Conservation (phyloP, 1,140 invertebrate genomes). For the Samia ricini region DNA sequence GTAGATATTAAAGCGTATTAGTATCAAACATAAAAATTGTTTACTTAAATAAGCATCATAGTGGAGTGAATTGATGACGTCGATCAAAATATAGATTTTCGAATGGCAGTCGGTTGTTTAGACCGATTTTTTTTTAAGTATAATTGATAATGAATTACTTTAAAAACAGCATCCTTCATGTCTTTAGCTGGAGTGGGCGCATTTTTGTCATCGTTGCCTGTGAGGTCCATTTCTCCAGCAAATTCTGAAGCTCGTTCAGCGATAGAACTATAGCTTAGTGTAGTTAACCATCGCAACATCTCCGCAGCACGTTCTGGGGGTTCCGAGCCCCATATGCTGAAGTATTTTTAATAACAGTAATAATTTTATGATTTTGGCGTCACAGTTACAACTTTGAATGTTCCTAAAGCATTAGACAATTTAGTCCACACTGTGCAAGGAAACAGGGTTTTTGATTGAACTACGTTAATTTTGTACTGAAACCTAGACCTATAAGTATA, state of each 20-base stretch:
- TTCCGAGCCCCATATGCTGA: constrained; percentile 46
- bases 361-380: too few species aligned
- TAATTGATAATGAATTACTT: constrained; percentile 53
- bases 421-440: too few species aligned
- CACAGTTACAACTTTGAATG: too few species aligned
- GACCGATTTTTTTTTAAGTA: neutral
- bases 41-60: neutral
- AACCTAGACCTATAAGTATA: too few species aligned
- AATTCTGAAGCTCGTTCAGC: constrained; percentile 44
- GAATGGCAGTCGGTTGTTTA: too few species aligned
- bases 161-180: constrained; percentile 64
- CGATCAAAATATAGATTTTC: too few species aligned
- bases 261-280: constrained; percentile 62
- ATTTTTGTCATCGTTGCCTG: constrained; percentile 27
- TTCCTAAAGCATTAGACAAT: too few species aligned
- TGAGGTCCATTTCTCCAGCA: constrained; percentile 36
- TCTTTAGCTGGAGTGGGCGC: constrained; percentile 32
- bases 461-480: too few species aligned
- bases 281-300: constrained; percentile 63
- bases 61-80: too few species aligned
- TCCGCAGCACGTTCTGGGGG: constrained; percentile 44
- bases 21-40: neutral
- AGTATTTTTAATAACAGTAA: constrained; percentile 12
- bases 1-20: too few species aligned
- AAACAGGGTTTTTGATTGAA: too few species aligned